phyloP scores from a whole-genome alignment of 2,888 invertebrate genomes.

The Shargacucullia verbasci region DNA sequence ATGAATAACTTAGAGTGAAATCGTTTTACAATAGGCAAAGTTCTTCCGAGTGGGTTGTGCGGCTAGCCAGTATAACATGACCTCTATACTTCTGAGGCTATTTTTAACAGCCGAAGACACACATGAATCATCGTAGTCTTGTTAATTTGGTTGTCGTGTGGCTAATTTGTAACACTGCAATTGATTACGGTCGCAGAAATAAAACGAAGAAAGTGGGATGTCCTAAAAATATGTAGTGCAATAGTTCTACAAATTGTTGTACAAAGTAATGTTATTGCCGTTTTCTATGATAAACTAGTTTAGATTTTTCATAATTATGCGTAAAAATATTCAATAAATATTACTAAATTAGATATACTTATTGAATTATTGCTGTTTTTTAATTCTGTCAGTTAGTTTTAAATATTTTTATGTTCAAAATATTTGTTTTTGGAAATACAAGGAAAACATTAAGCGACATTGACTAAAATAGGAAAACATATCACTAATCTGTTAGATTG shows the following conservation, averaged over 20 bases:
- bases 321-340: neutral
- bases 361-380: neutral
- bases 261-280: too few species aligned
- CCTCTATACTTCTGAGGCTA: slow-evolving; percentile 47
- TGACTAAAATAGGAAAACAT: neutral
- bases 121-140: slow-evolving; percentile 49
- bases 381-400: too few species aligned
- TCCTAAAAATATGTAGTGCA: slow-evolving; percentile 13
- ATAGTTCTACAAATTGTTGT: neutral
- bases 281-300: neutral
- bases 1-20: slow-evolving; percentile 75
- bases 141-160: slow-evolving; percentile 40
- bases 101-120: slow-evolving; percentile 3
- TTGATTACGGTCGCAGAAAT: slow-evolving; percentile 62
- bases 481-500: neutral
- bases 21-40: slow-evolving; percentile 73
- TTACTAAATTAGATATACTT: neutral
- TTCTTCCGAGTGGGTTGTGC: slow-evolving; percentile 64
- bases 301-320: neutral
- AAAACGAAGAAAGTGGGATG: too few species aligned
- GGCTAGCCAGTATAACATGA: slow-evolving; percentile 59
- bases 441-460: too few species aligned
- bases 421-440: too few species aligned
- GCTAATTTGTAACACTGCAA: slow-evolving; percentile 54
- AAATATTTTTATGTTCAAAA: too few species aligned